Percentiles rank a stretch among this genome's conserved stretches.
These are phyloP conservation scores for Sylvia atricapilla DNA, from an alignment of 2,113 vertebrate genomes.

Conservation along the genomic window DNA sequence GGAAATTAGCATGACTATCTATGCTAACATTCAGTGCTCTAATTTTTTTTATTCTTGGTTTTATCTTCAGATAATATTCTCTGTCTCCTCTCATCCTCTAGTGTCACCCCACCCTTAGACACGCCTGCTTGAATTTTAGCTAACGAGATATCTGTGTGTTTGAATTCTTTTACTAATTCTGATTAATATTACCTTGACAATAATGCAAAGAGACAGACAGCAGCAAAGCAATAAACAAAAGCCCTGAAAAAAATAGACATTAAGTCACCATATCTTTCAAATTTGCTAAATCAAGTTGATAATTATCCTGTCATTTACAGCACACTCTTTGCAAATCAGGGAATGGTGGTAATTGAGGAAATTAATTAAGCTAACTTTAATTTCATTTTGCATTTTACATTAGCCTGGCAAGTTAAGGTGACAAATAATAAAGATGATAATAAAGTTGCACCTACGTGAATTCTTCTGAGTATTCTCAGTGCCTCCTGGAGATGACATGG, in stretches of 20 bases:
- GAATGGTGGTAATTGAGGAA: conserved; percentile 12
- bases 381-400: conserved; percentile 13
- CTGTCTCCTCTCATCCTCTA: conserved; percentile 1
- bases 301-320: conserved; percentile 41
- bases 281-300: conserved; percentile 28
- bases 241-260: not conserved
- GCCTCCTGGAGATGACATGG: conserved; percentile 84
- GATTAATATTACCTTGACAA: not conserved
- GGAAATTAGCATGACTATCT: not conserved
- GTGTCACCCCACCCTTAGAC: conserved; percentile 36
- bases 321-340: conserved; percentile 2
- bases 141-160: not conserved
- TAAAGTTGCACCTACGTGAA: conserved; percentile 81
- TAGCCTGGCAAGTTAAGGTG: not conserved
- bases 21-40: not conserved
- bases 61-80: conserved; percentile 8
- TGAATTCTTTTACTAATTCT: not conserved
- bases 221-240: conserved; percentile 40
- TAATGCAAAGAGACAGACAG: conserved; percentile 33
- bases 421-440: conserved; percentile 42
- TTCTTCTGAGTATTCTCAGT: conserved; percentile 78
- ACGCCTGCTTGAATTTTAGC: conserved; percentile 36
- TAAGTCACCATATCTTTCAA: not conserved
- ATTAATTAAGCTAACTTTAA: conserved; percentile 44
- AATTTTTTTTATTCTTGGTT: not conserved